phyloP scores from a whole-genome alignment of 2,888 invertebrate genomes.

The Opisthograptis luteolata region DNA sequence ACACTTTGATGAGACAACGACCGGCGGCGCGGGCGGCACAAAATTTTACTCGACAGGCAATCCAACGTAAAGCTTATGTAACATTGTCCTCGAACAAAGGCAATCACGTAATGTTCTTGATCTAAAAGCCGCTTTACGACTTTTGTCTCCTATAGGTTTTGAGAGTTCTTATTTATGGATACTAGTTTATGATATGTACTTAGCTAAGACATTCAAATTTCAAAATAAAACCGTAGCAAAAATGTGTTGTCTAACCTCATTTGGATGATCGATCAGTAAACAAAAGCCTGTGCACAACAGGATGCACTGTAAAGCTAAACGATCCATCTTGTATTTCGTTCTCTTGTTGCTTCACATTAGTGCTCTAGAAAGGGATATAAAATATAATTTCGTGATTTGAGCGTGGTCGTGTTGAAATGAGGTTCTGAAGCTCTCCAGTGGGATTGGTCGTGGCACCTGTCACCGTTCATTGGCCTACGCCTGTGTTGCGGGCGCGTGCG shows the following conservation, averaged over 20 bases:
- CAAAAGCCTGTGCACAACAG: slow-evolving; percentile 46
- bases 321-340: slow-evolving; percentile 28
- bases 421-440: slow-evolving; percentile 47
- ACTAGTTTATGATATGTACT: no score
- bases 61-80: slow-evolving; percentile 23
- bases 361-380: slow-evolving; percentile 46
- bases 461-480: slow-evolving; percentile 72
- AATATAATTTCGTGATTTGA: slow-evolving; percentile 57
- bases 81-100: slow-evolving; percentile 36
- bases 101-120: slow-evolving; percentile 42
- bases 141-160: slow-evolving; percentile 34
- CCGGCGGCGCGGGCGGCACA: slow-evolving; percentile 22
- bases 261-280: slow-evolving; percentile 57
- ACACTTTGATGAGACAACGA: slow-evolving; percentile 41
- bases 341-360: slow-evolving; percentile 3
- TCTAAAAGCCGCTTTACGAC: slow-evolving; percentile 34
- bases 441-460: slow-evolving; percentile 73
- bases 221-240: neutral
- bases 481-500: slow-evolving; percentile 64
- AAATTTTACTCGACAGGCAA: slow-evolving; percentile 25
- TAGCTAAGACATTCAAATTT: no score
- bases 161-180: no score
- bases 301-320: slow-evolving; percentile 33
- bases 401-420: slow-evolving; percentile 23
- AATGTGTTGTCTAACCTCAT: neutral